Percentiles rank a stretch among this genome's conserved stretches.
phyloP scores from a whole-genome alignment of 2,797 vertebrate species.

The Enteromius fasciolatus region DNA sequence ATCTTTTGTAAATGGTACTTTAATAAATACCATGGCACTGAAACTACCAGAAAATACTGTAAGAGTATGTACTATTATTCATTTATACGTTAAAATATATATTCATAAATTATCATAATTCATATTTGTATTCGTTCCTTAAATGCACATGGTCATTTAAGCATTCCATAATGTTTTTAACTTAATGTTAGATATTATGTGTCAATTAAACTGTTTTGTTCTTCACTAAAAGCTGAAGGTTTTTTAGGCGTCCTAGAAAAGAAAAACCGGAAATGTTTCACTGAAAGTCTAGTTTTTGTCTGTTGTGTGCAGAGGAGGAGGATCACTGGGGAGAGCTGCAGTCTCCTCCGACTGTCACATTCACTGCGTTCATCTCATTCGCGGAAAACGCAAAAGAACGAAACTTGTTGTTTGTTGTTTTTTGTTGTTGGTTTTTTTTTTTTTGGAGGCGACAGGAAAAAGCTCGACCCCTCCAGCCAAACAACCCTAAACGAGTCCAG shows the following conservation, averaged over 20 bases:
- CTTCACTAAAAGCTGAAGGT: not conserved
- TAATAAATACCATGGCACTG: not conserved
- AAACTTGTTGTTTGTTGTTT: not conserved
- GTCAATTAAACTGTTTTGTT: not conserved
- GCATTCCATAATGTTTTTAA: not conserved
- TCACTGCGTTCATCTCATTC: not conserved
- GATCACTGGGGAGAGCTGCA: constrained; percentile 40
- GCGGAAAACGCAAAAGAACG: not conserved
- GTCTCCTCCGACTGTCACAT: not conserved
- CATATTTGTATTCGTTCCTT: not conserved
- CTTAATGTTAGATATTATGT: not conserved
- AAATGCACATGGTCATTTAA: not conserved
- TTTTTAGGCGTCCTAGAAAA: constrained; percentile 69
- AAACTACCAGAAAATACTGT: not conserved
- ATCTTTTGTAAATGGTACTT: not conserved
- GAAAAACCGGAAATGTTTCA: constrained; percentile 72
- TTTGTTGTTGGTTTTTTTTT: not conserved
- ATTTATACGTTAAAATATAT: not conserved
- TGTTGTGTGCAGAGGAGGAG: constrained; percentile 43
- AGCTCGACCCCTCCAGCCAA: not conserved
- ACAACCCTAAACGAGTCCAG: constrained; percentile 60
- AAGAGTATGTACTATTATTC: not conserved
- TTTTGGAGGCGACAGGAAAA: constrained; percentile 22
- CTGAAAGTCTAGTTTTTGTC: constrained; percentile 38
- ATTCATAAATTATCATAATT: not conserved